Conservation (phyloP, 2,888 invertebrate species). For the Agriopis aurantiaria region DNA sequence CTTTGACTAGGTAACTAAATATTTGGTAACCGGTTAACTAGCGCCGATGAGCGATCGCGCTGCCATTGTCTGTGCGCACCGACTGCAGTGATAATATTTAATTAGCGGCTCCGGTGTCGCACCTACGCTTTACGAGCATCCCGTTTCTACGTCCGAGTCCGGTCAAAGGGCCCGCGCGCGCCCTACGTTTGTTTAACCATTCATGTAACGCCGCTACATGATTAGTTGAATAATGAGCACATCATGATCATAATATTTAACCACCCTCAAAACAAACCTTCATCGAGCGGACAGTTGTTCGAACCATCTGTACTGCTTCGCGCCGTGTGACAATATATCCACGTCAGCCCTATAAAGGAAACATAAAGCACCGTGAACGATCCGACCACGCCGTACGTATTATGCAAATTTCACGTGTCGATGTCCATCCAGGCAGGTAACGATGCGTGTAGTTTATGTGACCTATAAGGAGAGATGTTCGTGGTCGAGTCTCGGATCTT, state of each 20-base stretch:
- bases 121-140: slow-evolving; percentile 68
- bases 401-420: slow-evolving; percentile 45
- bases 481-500: slow-evolving; percentile 62
- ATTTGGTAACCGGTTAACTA: slow-evolving; percentile 82
- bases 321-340: slow-evolving; percentile 54
- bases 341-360: slow-evolving; percentile 55
- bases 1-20: slow-evolving; percentile 80
- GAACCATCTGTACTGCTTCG: slow-evolving; percentile 42
- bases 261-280: slow-evolving; percentile 52
- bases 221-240: slow-evolving; percentile 73
- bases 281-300: slow-evolving; percentile 29
- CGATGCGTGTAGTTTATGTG: slow-evolving; percentile 52
- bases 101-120: slow-evolving; percentile 81
- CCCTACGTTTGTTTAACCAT: slow-evolving; percentile 73
- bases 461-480: slow-evolving; percentile 67
- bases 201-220: slow-evolving; percentile 63
- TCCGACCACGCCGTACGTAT: slow-evolving; percentile 38
- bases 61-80: slow-evolving; percentile 77
- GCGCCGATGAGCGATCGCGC: slow-evolving; percentile 77
- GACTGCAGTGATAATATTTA: slow-evolving; percentile 83
- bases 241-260: slow-evolving; percentile 63
- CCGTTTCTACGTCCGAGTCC: slow-evolving; percentile 60
- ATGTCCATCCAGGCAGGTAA: slow-evolving; percentile 43
- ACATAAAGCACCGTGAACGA: slow-evolving; percentile 57
- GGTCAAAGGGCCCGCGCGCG: slow-evolving; percentile 74